Evolutionary conservation across 2,888 invertebrate genomes (phyloP), one percentile per base, ranked within the genome.

Genomic region (Scrobipalpa costella): DNA sequence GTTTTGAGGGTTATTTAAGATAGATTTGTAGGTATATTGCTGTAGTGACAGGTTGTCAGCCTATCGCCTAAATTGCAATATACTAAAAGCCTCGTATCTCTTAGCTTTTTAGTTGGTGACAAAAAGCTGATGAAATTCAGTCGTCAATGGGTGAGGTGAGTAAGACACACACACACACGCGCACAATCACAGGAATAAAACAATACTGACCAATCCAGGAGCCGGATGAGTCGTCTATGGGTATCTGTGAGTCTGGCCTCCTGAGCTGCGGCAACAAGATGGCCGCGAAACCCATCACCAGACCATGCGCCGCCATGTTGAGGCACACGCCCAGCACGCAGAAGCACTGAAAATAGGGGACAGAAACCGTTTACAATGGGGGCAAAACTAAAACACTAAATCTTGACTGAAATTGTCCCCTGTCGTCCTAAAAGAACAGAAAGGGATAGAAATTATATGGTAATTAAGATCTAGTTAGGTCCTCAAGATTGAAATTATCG

Each of bases 241-340:
- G 77, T 49, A 92, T 87, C 5, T 77, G 67, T 7, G 86, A 84
- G 57, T 79, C 79, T 0, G 79, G 73, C 3, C 70, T 66, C 64
- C 86, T 78, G 36, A 94, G 81, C 75, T 93, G 93, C 0, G 93
- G 93, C 49, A 94, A 74, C 49, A 94, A 77, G 2, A 93, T 85
- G 1, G 93, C 93, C 0, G 93, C 92, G 70, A 92, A 93, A 0
- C 94, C 94, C 75, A 85, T 80, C 58, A 82, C 80, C 69, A 83
- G 68, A 0, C 85, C 86, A 36, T 83, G 81, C 1, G 73, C 74
- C 0, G 78, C 69, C 78, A 85, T 79, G 73, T 84, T 86, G 7
- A 84, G 71, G 5, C 79, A 80, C 21, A 85, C 85, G 0, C 82
- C 83, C 8, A 74, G 63, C 0, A 79, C 75, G 44, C 83, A 83